These are phyloP conservation scores for Tetramorium bicarinatum DNA, from an alignment of 2,888 invertebrate species.

Conservation along the genomic window DNA sequence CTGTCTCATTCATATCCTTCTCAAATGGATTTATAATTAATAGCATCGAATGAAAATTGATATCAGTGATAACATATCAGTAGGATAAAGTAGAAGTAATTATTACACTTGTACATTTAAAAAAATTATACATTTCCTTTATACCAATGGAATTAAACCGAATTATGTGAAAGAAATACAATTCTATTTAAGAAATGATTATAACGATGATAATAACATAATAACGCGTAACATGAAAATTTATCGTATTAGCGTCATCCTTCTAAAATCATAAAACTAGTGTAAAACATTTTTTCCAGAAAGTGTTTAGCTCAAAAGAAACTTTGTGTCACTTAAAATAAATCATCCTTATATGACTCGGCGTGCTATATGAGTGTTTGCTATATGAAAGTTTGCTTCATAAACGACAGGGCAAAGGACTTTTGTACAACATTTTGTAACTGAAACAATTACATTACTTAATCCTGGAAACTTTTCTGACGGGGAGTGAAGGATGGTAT, in stretches of 20 bases:
- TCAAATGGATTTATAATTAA: too few species aligned
- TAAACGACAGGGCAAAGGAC: neutral
- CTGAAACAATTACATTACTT: conserved; percentile 5
- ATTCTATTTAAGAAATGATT: neutral
- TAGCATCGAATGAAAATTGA: too few species aligned
- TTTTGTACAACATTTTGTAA: neutral
- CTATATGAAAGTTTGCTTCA: too few species aligned
- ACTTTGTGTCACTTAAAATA: neutral
- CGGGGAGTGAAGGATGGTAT: neutral
- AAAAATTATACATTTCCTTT: neutral
- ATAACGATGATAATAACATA: neutral
- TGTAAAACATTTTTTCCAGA: neutral
- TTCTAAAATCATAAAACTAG: neutral
- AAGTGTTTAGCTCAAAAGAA: neutral
- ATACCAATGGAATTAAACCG: neutral
- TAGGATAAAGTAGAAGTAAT: too few species aligned
- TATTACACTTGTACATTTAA: too few species aligned
- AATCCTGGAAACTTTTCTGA: neutral
- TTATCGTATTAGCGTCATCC: neutral
- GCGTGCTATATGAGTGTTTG: neutral
- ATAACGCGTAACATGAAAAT: neutral
- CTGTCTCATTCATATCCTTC: too few species aligned
- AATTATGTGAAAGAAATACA: neutral
- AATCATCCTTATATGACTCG: neutral
- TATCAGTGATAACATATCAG: too few species aligned